Conservation (phyloP, 2,888 invertebrate genomes). For the Priocnemis perturbator region DNA sequence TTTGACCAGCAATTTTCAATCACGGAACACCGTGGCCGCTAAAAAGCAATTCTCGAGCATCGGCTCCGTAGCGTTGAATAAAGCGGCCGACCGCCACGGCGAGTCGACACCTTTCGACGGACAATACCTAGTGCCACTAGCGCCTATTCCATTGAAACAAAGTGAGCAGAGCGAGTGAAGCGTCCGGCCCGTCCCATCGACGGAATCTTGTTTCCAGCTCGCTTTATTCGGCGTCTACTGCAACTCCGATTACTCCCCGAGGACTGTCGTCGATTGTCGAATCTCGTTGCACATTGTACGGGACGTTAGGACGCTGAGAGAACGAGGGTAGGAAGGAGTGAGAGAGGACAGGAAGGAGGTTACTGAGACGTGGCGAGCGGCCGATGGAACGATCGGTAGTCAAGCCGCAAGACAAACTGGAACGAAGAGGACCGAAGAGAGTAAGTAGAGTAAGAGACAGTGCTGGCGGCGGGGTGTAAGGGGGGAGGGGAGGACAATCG, state of each 20-base stretch:
- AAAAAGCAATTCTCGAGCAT: too few relatives aligned
- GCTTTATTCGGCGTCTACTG: slow-evolving; percentile 25
- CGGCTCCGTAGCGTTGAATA: too few relatives aligned
- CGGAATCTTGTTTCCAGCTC: slow-evolving; percentile 6
- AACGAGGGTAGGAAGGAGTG: not conserved
- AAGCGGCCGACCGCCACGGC: too few relatives aligned
- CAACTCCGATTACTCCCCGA: slow-evolving; percentile 25
- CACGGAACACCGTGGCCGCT: too few relatives aligned
- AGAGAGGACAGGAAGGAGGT: not conserved
- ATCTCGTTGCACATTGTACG: slow-evolving; percentile 33
- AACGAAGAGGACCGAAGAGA: slow-evolving; percentile 1
- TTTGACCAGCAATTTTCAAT: too few relatives aligned
- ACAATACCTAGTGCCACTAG: slow-evolving; percentile 4
- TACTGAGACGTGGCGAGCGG: too few relatives aligned
- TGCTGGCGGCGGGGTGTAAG: not conserved
- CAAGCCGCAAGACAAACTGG: slow-evolving; percentile 11
- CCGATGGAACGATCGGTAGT: too few relatives aligned
- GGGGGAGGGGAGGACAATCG: slow-evolving; percentile 8
- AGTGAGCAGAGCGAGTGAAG: slow-evolving; percentile 4
- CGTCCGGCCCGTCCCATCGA: not conserved
- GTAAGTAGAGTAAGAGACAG: not conserved
- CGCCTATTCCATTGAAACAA: slow-evolving; percentile 24
- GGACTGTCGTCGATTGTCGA: slow-evolving; percentile 28
- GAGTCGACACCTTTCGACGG: too few relatives aligned
- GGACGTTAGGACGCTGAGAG: not conserved